These are phyloP conservation scores for Xiphophorus birchmanni DNA, from an alignment of 2,797 vertebrate species.

Conservation along the genomic window DNA sequence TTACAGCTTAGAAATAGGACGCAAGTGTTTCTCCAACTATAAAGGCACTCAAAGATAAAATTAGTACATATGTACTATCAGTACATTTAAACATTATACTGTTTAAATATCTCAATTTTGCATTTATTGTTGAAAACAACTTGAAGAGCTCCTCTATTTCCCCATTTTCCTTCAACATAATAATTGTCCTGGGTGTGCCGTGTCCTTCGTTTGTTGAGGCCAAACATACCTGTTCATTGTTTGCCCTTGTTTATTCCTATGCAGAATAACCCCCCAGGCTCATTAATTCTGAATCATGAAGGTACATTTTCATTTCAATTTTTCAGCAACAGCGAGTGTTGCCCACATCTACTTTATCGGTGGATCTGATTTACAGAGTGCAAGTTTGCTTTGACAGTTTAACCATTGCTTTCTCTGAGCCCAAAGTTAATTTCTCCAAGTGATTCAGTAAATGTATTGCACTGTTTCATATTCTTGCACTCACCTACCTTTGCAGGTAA, in stretches of 20 bases:
- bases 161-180: not conserved
- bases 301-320: not conserved
- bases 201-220: not conserved
- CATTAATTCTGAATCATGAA: not conserved
- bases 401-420: not conserved
- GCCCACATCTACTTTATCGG: not conserved
- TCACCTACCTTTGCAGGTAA: not conserved
- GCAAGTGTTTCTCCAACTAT: not conserved
- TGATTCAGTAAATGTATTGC: not conserved
- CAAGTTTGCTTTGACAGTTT: not conserved
- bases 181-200: not conserved
- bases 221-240: not conserved
- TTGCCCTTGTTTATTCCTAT: conserved; percentile 3
- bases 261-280: not conserved
- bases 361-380: not conserved
- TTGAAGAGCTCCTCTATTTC: not conserved
- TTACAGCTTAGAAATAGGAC: not conserved
- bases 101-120: not conserved
- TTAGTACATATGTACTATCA: not conserved
- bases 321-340: not conserved
- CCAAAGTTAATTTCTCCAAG: not conserved
- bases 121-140: not conserved
- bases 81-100: not conserved
- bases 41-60: not conserved
- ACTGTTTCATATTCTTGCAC: not conserved